These are phyloP conservation scores for Mus minutoides DNA, from an alignment of 2,797 vertebrate species.

Conservation along the genomic window DNA sequence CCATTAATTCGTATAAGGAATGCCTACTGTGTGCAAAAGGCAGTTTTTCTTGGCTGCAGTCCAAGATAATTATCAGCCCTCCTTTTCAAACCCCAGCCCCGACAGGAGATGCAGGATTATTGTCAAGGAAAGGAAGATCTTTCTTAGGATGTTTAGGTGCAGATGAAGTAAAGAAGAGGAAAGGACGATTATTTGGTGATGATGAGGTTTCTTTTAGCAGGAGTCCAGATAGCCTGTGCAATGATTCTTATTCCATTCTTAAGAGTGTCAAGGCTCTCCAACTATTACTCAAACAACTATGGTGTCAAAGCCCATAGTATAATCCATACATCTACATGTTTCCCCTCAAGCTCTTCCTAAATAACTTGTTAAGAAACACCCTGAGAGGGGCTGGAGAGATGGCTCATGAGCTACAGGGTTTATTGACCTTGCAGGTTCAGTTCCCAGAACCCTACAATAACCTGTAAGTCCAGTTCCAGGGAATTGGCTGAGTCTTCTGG, in stretches of 20 bases:
- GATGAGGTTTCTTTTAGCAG: not conserved
- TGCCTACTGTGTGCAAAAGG: slow-evolving; percentile 67
- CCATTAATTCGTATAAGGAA: slow-evolving; percentile 34
- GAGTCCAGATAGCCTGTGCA: not conserved
- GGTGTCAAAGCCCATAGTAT: slow-evolving; percentile 40
- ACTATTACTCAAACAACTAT: slow-evolving; percentile 53
- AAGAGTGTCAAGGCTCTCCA: slow-evolving; percentile 32
- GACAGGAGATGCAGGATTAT: not conserved
- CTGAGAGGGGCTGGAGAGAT: not conserved
- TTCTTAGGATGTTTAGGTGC: slow-evolving; percentile 14
- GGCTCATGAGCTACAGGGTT: not conserved
- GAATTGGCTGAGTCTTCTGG: not conserved
- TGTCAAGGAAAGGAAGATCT: not conserved
- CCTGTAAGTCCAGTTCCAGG: not conserved
- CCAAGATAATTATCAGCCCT: slow-evolving; percentile 52
- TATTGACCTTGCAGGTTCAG: not conserved
- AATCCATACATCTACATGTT: not conserved
- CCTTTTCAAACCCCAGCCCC: not conserved
- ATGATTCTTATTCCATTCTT: slow-evolving; percentile 39
- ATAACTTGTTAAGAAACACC: slow-evolving; percentile 42
- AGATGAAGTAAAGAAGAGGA: not conserved
- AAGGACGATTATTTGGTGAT: not conserved
- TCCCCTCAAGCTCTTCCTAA: slow-evolving; percentile 8
- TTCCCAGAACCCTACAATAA: not conserved
- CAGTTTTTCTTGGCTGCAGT: slow-evolving; percentile 36